Evolutionary conservation across 1,140 invertebrate species (phyloP), one percentile per base, ranked within the genome.

Genomic region (Rhopalosiphum maidis): DNA sequence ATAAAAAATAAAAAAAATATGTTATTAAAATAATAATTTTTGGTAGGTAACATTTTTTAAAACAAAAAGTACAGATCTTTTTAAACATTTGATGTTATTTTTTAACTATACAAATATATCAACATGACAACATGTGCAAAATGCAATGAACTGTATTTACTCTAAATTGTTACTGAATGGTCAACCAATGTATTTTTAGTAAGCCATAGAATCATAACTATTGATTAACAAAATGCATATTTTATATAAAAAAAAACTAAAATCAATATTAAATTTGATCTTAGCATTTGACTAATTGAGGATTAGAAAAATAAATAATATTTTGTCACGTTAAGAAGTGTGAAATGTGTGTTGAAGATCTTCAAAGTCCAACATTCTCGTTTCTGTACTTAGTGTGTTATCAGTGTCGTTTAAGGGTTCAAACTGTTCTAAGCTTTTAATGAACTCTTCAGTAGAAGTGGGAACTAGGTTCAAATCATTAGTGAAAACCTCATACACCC

Each of bases 361-460:
- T 93, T 86, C 91, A 93, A 93, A 93, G n/a, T 93, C 91, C 1
- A 93, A 55, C 91, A 93, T 93, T 86, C 91, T 93, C n/a, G 91
- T 85, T 43, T 86, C 91, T 41, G 91, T 86, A 55, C 48, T 93
- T 86, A 93, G 6, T 86, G 91, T 30, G 35, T 86, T 93, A 41
- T 83, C 91, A 25, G 82, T n/a, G n/a, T 93, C 82, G 18, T 93
- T 83, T 41, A 93, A 6, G 1, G 91, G 91, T 85, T 93, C 91
- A 86, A 93, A 93, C 25, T 93, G 91, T 54, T 93, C 91, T 86
- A 93, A 55, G 37, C 91, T 93, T 85, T 93, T 93, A 30, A 93
- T 93, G 41, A 93, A 93, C 25, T 93, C 91, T 93, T 93, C 91
- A 41, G 91, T 93, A 37, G 91, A 93, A 30, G 91, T 93, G n/a